A percentile compares a stretch with the other conserved stretches of the same genome.
phyloP scores from a whole-genome alignment of 2,888 invertebrate genomes.

The Thumatha senex region DNA sequence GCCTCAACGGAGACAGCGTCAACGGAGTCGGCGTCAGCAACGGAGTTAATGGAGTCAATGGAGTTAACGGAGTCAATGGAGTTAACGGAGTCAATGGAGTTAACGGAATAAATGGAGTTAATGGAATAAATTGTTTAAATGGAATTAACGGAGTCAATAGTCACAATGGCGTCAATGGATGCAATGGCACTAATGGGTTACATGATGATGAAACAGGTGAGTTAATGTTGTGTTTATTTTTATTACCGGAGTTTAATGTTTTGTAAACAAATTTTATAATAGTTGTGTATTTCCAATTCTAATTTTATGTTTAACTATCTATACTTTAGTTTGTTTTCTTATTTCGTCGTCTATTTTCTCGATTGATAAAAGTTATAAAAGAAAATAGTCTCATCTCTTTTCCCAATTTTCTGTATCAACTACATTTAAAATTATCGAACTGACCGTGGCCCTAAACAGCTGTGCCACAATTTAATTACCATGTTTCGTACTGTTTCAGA shows the following conservation, averaged over 20 bases:
- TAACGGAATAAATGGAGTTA: constrained; percentile 39
- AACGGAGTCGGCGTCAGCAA: constrained; percentile 43
- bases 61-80: constrained; percentile 42
- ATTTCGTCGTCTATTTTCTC: no score
- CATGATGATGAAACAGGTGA: constrained; percentile 66
- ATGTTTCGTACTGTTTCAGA: constrained; percentile 4
- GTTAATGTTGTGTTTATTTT: constrained; percentile 14
- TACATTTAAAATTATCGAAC: no score
- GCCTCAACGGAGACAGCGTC: constrained; percentile 35
- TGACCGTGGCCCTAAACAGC: no score
- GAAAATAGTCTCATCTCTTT: no score
- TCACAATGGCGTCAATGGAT: constrained; percentile 45
- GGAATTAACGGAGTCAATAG: constrained; percentile 45
- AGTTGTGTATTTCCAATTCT: no score
- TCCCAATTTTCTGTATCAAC: no score
- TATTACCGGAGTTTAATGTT: no score
- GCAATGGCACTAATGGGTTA: constrained; percentile 55
- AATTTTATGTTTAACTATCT: no score
- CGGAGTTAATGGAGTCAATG: constrained; percentile 42
- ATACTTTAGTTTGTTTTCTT: no score
- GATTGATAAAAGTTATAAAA: no score
- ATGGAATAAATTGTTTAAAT: constrained; percentile 42
- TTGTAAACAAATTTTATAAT: no score
- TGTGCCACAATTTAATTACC: no score
- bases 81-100: constrained; percentile 41